Evolutionary conservation across 2,797 vertebrate genomes (phyloP), one percentile per base, ranked within the genome.

Genomic region (Semaprochilodus insignis): DNA sequence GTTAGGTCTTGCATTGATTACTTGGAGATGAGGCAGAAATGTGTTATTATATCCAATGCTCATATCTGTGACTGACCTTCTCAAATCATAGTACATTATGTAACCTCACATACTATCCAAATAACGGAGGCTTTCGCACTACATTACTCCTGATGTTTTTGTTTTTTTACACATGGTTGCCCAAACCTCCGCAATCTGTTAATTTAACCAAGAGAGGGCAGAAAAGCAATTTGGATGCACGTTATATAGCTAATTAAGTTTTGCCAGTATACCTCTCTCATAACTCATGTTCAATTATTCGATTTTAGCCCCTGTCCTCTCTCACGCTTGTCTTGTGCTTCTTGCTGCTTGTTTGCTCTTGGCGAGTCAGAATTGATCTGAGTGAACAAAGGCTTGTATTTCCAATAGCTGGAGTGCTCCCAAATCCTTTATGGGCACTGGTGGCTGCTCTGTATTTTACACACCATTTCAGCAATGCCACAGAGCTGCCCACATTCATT

Each of bases 131-230:
- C n/a, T 81, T 83, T 82, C 82, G 86, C 86, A 86, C 62, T 55
- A 87, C 85, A 86, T 88, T 86, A 88, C 80, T 71, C 54, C 51
- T 57, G 85, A 70, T 86, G 86, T 87, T 88, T 83, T 85, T 81
- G 77, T 77, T 88, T 83, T 87, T 78, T 82, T 79, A 74, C 79
- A 81, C 81, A 80, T 83, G 76, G 76, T 63, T 77, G 80, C 62
- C 25, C 80, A 71, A 84, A 75, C 71, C 74, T 85, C 67, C 25
- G 72, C 81, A 78, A 81, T 83, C 75, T 83, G 63, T 74, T 81
- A 74, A 86, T 87, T 81, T 79, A 85, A 81, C 82, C 40, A 77
- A 72, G 54, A 81, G 65, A 73, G 71, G 80, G 85, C 73, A 83
- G 65, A 85, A 79, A 87, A 80, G 72, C 75, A 36, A 83, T 83